These are phyloP conservation scores for Enteromius paludinosus DNA, from an alignment of 2,797 vertebrate genomes.

Conservation along the genomic window DNA sequence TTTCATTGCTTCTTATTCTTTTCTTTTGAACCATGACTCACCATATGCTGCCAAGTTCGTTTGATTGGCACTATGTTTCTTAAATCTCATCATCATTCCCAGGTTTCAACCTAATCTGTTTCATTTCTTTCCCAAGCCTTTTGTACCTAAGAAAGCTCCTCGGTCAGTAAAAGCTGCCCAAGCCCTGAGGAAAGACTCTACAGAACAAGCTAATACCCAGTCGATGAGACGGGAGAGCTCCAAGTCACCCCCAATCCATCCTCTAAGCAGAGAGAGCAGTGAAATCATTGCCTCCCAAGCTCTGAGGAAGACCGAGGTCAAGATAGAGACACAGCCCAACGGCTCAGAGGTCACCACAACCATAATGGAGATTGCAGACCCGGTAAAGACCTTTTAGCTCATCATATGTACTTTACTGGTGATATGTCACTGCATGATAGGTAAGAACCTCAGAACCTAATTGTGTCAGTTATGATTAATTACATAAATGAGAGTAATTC, in stretches of 20 bases:
- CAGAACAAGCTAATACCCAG: constrained; percentile 60
- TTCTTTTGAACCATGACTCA: constrained; percentile 51
- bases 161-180: constrained; percentile 73
- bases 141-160: constrained; percentile 81
- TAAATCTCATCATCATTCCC: constrained; percentile 13
- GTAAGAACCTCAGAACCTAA: constrained; percentile 10
- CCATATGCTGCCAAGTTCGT: constrained; percentile 20
- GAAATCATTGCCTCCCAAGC: constrained; percentile 68
- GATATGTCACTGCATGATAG: constrained; percentile 23
- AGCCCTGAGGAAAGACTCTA: constrained; percentile 76
- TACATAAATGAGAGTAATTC: constrained; percentile 4
- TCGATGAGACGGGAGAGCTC: constrained; percentile 71
- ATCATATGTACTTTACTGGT: constrained; percentile 7
- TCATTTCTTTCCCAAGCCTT: constrained; percentile 68
- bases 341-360: constrained; percentile 82
- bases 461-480: constrained; percentile 26
- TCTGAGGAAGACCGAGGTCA: constrained; percentile 84
- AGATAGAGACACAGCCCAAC: constrained; percentile 80
- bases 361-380: constrained; percentile 80
- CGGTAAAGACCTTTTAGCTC: constrained; percentile 73
- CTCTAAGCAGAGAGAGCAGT: constrained; percentile 61
- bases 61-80: constrained; percentile 25
- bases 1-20: constrained; percentile 55
- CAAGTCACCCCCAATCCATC: constrained; percentile 45
- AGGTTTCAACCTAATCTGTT: constrained; percentile 36